phyloP scores from a whole-genome alignment of 2,113 vertebrate species.

The Elephas maximus region DNA sequence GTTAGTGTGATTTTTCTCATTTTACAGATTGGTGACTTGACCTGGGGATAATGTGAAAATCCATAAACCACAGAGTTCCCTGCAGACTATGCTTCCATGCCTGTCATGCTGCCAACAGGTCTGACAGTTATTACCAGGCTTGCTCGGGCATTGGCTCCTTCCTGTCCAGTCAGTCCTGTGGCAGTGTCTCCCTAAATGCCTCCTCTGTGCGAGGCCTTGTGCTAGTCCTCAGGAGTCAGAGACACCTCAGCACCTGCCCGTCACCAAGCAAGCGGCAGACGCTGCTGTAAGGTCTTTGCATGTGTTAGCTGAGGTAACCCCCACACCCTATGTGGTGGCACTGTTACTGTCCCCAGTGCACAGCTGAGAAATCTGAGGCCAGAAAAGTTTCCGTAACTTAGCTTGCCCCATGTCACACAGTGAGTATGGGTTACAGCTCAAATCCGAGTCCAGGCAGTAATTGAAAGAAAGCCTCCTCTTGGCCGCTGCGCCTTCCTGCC shows the following conservation, averaged over 20 bases:
- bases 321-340: fast-evolving
- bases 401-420: fast-evolving
- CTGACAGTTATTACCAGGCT: too few relatives aligned
- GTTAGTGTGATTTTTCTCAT: background rate
- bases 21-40: background rate
- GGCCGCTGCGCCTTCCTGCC: background rate
- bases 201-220: background rate
- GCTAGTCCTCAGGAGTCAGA: background rate
- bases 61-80: fast-evolving
- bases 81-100: fast-evolving
- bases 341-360: fast-evolving
- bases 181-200: background rate
- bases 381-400: fast-evolving
- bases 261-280: fast-evolving
- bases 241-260: fast-evolving
- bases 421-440: fast-evolving
- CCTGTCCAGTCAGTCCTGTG: fast-evolving
- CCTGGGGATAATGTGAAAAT: background rate
- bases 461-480: fast-evolving
- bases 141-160: fast-evolving
- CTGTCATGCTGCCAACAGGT: background rate
- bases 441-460: fast-evolving
- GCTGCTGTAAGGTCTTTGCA: fast-evolving
- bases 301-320: background rate
- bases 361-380: background rate